A percentile compares a stretch with the other conserved stretches of the same genome.
These are phyloP conservation scores for Apomyelois bistriatella DNA, from an alignment of 2,888 invertebrate species.

Conservation along the genomic window DNA sequence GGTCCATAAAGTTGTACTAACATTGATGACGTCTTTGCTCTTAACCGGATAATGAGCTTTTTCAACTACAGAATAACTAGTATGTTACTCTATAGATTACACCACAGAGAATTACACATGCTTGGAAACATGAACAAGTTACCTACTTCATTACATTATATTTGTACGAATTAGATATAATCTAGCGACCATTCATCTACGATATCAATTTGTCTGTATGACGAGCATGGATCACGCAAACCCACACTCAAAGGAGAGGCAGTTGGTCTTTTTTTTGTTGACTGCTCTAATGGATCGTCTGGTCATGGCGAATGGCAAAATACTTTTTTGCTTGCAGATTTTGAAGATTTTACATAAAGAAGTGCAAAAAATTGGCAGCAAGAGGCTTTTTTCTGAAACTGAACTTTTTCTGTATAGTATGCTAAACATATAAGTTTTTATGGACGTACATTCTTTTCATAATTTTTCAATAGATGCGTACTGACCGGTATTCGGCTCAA, in stretches of 20 bases:
- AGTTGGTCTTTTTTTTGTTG: background rate
- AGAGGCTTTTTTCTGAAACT: too few relatives aligned
- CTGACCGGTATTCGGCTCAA: too few relatives aligned
- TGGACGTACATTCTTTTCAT: too few relatives aligned
- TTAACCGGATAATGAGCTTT: slow-evolving; percentile 9
- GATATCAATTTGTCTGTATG: background rate
- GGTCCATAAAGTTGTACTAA: background rate
- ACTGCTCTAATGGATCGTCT: background rate
- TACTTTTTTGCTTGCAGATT: background rate
- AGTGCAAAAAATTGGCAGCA: too few relatives aligned
- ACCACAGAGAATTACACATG: background rate
- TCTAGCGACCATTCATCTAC: slow-evolving; percentile 7
- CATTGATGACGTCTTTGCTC: slow-evolving; percentile 10
- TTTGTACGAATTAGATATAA: slow-evolving; percentile 5
- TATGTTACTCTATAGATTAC: background rate
- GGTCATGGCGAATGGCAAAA: background rate
- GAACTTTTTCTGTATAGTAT: too few relatives aligned
- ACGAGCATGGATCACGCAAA: slow-evolving; percentile 5
- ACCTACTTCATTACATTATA: background rate
- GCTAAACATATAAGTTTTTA: too few relatives aligned
- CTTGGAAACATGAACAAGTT: background rate
- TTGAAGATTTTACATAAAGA: too few relatives aligned
- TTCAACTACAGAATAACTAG: background rate
- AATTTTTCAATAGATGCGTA: too few relatives aligned
- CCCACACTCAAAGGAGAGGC: background rate